These are phyloP conservation scores for Poeciliopsis retropinna DNA, from an alignment of 2,113 vertebrate species.

Conservation along the genomic window DNA sequence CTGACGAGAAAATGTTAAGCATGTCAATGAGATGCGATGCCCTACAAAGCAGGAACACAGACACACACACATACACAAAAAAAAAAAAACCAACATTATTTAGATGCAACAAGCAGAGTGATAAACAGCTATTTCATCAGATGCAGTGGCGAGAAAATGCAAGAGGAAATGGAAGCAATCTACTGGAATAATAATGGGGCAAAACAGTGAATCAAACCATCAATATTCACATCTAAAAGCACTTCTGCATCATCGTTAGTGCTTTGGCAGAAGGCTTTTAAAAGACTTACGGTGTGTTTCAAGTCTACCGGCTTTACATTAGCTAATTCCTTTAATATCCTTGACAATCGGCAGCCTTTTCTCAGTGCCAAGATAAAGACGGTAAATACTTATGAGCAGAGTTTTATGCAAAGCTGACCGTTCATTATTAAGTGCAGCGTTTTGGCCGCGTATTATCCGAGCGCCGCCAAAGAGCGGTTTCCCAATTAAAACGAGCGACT, in stretches of 20 bases:
- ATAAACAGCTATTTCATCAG: slow-evolving; percentile 71
- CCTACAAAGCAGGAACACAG: slow-evolving; percentile 21
- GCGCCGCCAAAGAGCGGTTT: slow-evolving; percentile 37
- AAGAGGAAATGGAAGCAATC: slow-evolving; percentile 49
- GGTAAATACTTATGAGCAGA: slow-evolving; percentile 1
- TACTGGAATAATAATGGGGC: slow-evolving; percentile 40
- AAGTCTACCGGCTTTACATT: slow-evolving; percentile 3
- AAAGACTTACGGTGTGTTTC: slow-evolving; percentile 3
- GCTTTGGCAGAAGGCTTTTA: slow-evolving; percentile 15
- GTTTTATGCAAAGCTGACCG: slow-evolving; percentile 20
- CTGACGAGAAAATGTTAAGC: slow-evolving; percentile 49
- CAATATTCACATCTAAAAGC: slow-evolving; percentile 34
- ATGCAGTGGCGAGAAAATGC: slow-evolving; percentile 45
- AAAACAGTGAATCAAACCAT: slow-evolving; percentile 51
- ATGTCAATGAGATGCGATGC: slow-evolving; percentile 60
- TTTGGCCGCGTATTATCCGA: slow-evolving; percentile 26
- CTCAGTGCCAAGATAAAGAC: slow-evolving; percentile 5
- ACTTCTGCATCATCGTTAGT: slow-evolving; percentile 4
- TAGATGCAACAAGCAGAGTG: slow-evolving; percentile 54
- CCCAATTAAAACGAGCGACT: slow-evolving; percentile 64
- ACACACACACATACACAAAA: not conserved
- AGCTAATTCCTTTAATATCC: slow-evolving; percentile 2
- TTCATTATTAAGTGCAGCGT: slow-evolving; percentile 46
- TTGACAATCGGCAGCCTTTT: not conserved
- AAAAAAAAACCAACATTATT: slow-evolving; percentile 16